Conservation (phyloP, 2,113 vertebrate species). For the Chaetorhynchus papuensis region DNA sequence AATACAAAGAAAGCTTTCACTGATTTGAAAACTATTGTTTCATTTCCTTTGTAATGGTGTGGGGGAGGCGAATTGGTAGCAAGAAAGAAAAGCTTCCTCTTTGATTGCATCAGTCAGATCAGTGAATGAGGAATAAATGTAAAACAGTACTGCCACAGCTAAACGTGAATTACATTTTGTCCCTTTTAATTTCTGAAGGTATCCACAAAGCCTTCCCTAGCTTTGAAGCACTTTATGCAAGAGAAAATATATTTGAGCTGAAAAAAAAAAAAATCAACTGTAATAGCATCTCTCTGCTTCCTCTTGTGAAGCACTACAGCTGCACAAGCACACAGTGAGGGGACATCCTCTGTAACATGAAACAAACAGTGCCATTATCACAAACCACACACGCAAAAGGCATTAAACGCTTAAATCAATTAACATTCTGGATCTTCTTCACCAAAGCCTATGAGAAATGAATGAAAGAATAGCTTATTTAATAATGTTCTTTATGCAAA, state of each 20-base stretch:
- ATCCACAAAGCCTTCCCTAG: background rate
- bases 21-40: slow-evolving; percentile 19
- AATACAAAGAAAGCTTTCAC: slow-evolving; percentile 41
- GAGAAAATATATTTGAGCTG: background rate
- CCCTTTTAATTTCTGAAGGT: background rate
- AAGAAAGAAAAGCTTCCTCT: slow-evolving; percentile 13
- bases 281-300: background rate
- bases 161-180: background rate
- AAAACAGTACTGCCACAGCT: background rate
- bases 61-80: background rate
- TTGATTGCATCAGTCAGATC: background rate
- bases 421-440: background rate
- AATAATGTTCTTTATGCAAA: background rate
- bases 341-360: background rate
- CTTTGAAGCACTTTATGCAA: background rate
- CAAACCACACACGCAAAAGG: background rate
- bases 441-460: background rate
- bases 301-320: background rate
- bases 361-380: background rate
- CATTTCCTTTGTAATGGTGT: slow-evolving; percentile 1
- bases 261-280: background rate
- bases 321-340: background rate
- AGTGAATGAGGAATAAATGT: background rate
- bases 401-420: background rate
- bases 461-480: background rate